Conservation (phyloP, 1,140 invertebrate species). For the Luehdorfia chinensis region DNA sequence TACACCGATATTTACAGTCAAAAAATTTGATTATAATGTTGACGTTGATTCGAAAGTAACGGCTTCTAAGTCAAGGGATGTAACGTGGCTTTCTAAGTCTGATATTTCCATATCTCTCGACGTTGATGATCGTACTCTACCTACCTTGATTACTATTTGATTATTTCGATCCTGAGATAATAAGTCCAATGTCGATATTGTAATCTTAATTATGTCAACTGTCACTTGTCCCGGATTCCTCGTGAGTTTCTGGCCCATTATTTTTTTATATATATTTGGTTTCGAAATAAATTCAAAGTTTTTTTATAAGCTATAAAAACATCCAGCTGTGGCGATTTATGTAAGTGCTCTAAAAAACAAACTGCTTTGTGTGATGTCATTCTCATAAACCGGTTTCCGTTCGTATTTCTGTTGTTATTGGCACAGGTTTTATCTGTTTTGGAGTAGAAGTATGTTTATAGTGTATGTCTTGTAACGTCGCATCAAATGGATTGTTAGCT, state of each 20-base stretch:
- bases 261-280: slow-evolving; percentile 32
- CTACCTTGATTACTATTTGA: no score
- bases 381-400: slow-evolving; percentile 32
- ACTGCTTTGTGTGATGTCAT: slow-evolving; percentile 41
- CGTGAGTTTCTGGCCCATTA: slow-evolving; percentile 21
- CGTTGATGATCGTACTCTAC: no score
- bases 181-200: no score
- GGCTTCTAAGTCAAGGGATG: no score
- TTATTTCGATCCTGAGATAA: no score
- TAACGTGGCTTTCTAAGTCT: no score
- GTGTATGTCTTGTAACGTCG: background rate
- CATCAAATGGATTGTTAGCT: no score
- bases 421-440: slow-evolving; percentile 17
- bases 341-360: slow-evolving; percentile 50
- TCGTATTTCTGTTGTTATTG: slow-evolving; percentile 37
- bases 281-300: slow-evolving; percentile 30
- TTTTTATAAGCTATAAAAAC: slow-evolving; percentile 41
- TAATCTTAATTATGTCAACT: slow-evolving; percentile 11
- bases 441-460: slow-evolving; percentile 12
- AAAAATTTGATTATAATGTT: no score
- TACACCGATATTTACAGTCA: no score
- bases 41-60: no score
- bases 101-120: no score
- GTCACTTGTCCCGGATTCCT: slow-evolving; percentile 26
- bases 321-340: slow-evolving; percentile 35